Evolutionary conservation across 2,113 vertebrate genomes (phyloP).

Genomic region (Anguilla rostrata): DNA sequence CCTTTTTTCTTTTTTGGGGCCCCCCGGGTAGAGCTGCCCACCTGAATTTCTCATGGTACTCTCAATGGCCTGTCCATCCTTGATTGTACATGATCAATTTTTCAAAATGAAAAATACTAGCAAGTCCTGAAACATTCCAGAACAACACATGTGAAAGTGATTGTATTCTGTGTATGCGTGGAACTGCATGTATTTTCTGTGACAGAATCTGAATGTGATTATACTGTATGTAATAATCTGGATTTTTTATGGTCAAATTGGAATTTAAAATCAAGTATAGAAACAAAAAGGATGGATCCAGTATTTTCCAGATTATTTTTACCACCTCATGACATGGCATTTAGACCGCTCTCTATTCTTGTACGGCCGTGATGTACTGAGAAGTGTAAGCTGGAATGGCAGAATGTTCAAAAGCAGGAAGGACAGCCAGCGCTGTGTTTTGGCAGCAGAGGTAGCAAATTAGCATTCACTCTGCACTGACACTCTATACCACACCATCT

Average conservation of each 20-base stretch:
- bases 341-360: conserved; percentile 29
- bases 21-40: too few species aligned
- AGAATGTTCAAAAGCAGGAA: conserved; percentile 55
- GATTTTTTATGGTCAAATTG: too few species aligned
- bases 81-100: too few species aligned
- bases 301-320: not conserved
- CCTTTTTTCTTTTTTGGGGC: too few species aligned
- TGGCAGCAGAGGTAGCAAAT: conserved; percentile 58
- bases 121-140: too few species aligned
- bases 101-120: too few species aligned
- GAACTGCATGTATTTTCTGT: not conserved
- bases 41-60: too few species aligned
- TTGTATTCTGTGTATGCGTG: not conserved
- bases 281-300: not conserved
- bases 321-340: conserved; percentile 27
- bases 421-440: conserved; percentile 57
- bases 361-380: conserved; percentile 30
- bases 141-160: too few species aligned
- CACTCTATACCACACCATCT: conserved; percentile 43
- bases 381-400: conserved; percentile 30
- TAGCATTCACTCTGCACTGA: conserved; percentile 52
- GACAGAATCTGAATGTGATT: too few species aligned
- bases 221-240: too few species aligned
- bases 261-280: not conserved
- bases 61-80: too few species aligned